Evolutionary conservation across 2,113 vertebrate genomes (phyloP), one percentile per base, ranked within the genome.

Genomic region (Hipposideros armiger): DNA sequence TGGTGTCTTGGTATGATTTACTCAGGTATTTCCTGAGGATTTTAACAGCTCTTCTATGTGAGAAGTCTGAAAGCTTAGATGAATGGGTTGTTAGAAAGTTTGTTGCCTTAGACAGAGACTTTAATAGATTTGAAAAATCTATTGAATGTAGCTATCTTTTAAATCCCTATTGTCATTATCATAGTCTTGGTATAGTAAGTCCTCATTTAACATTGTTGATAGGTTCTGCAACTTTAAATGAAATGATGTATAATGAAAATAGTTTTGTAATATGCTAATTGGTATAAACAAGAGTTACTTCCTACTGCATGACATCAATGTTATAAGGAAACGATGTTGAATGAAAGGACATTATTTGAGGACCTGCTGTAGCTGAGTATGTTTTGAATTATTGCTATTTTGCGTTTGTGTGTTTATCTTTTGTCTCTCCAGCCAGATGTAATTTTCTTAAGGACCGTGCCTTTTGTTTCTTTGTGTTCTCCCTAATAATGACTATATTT

Each of bases 401-500:
- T 50, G 9, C n/a, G 13, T 91, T 20, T 40, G 19, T 24, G 32
- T 76, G 4, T 0, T 62, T 72, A 10, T 93, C 45, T 78, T 14
- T 69, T 22, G 5, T 73, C 77, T 74, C 36, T 92, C 52, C 86
- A 24, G 26, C 20, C 26, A 50, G 58, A 88, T 58, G 66, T 87
- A 40, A 20, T 74, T 91, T 96, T 88, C 24, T 92, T 80, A 32
- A 62, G 52, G 69, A 54, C 72, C 17, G 14, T 70, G 45, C 62
- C 26, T 77, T 96, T 89, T 88, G 56, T 90, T 87, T 95, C 19
- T 74, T 81, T 60, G 19, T 66, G 17, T 84, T 66, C 11, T 77
- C 11, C 19, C 15, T 74, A 26, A 28, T 64, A 83, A 54, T 15
- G 87, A 45, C 74, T 91, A 1, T 50, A 62, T 77, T 89, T 66